Evolutionary conservation across 2,797 vertebrate species (phyloP).

Genomic region (Pangasius djambal): DNA sequence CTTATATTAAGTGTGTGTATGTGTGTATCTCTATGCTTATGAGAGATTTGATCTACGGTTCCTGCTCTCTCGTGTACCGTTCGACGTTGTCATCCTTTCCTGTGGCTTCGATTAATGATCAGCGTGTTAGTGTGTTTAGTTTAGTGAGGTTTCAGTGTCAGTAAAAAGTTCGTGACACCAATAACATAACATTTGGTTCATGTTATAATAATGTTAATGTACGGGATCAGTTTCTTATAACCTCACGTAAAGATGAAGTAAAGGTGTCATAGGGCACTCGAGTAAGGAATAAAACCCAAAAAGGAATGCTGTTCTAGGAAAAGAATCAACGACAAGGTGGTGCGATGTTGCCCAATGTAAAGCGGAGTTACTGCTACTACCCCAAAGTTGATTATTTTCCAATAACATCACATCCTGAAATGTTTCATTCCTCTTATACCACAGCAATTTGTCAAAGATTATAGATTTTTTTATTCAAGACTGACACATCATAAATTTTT

Average conservation of each 20-base stretch:
- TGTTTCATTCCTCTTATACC: neutral
- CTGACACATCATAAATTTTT: neutral
- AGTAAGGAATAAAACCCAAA: neutral
- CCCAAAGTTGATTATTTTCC: neutral
- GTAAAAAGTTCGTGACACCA: neutral
- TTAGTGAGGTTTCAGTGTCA: neutral
- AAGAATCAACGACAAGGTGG: neutral
- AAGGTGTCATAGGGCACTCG: neutral
- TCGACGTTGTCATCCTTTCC: neutral
- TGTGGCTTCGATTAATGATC: neutral
- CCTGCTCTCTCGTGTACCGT: neutral
- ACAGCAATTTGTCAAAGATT: neutral
- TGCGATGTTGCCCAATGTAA: neutral
- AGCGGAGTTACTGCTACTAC: neutral
- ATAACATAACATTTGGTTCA: neutral
- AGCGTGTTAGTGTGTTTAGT: neutral
- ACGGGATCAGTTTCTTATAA: neutral
- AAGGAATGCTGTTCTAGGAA: neutral
- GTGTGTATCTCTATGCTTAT: neutral
- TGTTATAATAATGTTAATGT: neutral
- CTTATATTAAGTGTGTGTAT: neutral
- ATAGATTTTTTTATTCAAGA: neutral
- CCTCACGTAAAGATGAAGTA: neutral
- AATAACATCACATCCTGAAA: neutral
- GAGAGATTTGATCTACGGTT: neutral